Conservation (phyloP, 1,140 invertebrate genomes). For the Aphidius gifuensis region DNA sequence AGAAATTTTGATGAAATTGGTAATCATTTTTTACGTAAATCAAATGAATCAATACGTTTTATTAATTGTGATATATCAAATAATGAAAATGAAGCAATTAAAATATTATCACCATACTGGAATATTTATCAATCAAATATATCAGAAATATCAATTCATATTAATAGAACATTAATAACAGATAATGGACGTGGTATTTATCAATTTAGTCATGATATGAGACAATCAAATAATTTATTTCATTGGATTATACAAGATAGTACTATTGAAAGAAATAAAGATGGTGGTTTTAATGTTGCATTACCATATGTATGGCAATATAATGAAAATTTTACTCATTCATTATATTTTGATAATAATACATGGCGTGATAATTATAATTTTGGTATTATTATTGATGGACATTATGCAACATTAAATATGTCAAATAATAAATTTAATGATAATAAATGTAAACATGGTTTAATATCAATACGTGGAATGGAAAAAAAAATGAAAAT, state of each 20-base stretch:
- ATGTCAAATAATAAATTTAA: slow-evolving; percentile 83
- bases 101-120: slow-evolving; percentile 79
- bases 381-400: slow-evolving; percentile 81
- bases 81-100: slow-evolving; percentile 76
- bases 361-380: slow-evolving; percentile 82
- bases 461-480: slow-evolving; percentile 82
- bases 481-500: slow-evolving; percentile 96
- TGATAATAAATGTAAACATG: slow-evolving; percentile 78
- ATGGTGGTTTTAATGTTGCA: slow-evolving; percentile 79
- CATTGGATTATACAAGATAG: slow-evolving; percentile 89
- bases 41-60: slow-evolving; percentile 82
- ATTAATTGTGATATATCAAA: slow-evolving; percentile 76
- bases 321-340: slow-evolving; percentile 91
- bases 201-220: slow-evolving; percentile 85
- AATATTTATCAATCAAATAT: slow-evolving; percentile 78
- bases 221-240: slow-evolving; percentile 90
- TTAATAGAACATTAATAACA: slow-evolving; percentile 79
- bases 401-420: slow-evolving; percentile 85
- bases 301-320: slow-evolving; percentile 94
- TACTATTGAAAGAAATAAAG: slow-evolving; percentile 78
- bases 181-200: slow-evolving; percentile 82
- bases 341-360: slow-evolving; percentile 81
- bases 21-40: slow-evolving; percentile 80
- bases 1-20: slow-evolving; percentile 78
- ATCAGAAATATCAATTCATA: slow-evolving; percentile 78